Evolutionary conservation across 2,797 vertebrate genomes (phyloP).

Genomic region (Coracias cyanogaster): DNA sequence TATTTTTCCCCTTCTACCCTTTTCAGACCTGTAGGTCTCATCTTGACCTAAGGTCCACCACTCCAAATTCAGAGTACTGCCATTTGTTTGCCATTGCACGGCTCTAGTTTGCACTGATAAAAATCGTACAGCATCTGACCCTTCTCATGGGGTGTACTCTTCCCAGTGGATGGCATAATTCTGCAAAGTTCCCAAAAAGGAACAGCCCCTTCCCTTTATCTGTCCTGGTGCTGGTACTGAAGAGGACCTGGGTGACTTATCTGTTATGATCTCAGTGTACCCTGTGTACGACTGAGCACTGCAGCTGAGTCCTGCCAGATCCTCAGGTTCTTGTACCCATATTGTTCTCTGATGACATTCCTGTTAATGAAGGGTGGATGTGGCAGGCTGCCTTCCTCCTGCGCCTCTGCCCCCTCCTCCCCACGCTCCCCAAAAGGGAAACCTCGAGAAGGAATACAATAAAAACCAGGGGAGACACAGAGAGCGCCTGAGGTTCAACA

Average conservation of each 20-base stretch:
- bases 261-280: accelerated
- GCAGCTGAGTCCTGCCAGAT: neutral
- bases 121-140: neutral
- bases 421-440: neutral
- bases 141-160: neutral
- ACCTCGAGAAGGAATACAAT: neutral
- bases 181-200: neutral
- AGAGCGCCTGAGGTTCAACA: slow-evolving; percentile 22
- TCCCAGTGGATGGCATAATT: neutral
- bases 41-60: neutral
- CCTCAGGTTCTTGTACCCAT: neutral
- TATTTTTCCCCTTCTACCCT: neutral
- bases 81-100: neutral
- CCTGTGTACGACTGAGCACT: neutral
- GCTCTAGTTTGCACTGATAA: neutral
- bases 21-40: neutral
- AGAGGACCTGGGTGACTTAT: neutral
- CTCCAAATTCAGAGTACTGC: neutral
- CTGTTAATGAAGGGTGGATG: neutral
- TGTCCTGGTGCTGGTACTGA: neutral
- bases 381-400: neutral
- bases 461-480: neutral
- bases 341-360: neutral
- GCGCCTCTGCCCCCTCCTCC: neutral
- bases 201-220: neutral